Percentiles rank a stretch among this genome's conserved stretches.
Conservation (phyloP, 1,140 invertebrate genomes). For the Pseudomyrmex gracilis region DNA sequence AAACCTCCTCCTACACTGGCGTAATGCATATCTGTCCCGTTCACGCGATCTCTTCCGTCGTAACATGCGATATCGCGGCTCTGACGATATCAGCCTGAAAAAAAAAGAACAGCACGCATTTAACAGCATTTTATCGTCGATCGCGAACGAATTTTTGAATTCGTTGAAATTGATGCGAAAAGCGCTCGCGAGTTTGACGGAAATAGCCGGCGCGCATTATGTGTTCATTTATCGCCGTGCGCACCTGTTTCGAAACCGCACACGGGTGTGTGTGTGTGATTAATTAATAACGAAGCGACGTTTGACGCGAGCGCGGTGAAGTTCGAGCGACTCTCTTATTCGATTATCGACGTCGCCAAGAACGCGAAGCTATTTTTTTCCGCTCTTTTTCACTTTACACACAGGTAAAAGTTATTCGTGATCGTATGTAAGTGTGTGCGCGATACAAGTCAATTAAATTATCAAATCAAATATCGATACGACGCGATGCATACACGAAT, state of each 20-base stretch:
- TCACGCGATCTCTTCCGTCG: conserved; percentile 7
- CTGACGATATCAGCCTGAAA: neutral
- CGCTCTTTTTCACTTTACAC: neutral
- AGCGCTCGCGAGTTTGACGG: neutral
- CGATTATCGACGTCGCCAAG: neutral
- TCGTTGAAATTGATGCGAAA: conserved; percentile 7
- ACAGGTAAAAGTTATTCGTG: conserved; percentile 11
- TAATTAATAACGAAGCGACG: neutral
- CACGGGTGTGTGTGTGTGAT: conserved; percentile 7
- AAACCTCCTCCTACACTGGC: neutral
- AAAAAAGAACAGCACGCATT: neutral
- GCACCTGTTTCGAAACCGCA: conserved; percentile 16
- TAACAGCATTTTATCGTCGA: too few relatives aligned
- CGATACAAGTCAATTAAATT: neutral
- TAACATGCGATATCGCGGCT: neutral
- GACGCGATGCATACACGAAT: too few relatives aligned
- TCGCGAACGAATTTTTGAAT: conserved; percentile 21
- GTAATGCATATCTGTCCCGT: neutral
- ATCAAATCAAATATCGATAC: neutral
- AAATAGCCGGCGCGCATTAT: conserved; percentile 31
- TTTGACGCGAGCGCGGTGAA: conserved; percentile 1
- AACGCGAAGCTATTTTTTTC: neutral
- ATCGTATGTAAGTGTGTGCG: conserved; percentile 4
- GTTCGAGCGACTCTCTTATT: conserved; percentile 1
- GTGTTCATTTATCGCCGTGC: conserved; percentile 34